Evolutionary conservation across 2,113 vertebrate species (phyloP).

Genomic region (Panthera uncia): DNA sequence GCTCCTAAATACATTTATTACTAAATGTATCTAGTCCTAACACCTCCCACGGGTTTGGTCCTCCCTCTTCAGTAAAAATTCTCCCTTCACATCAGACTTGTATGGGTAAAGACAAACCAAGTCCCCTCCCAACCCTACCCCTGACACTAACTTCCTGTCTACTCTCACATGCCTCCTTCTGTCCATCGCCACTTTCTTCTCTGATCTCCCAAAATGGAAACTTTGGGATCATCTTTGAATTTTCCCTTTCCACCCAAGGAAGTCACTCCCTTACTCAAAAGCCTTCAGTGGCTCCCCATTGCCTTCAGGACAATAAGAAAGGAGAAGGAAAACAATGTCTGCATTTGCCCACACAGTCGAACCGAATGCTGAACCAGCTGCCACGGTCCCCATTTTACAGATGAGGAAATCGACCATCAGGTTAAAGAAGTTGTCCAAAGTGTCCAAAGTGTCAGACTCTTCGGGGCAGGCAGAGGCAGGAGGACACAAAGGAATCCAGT

Average conservation of each 20-base stretch:
- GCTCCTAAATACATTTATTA: neutral
- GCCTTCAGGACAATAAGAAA: neutral
- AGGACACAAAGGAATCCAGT: accelerated
- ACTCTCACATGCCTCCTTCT: neutral
- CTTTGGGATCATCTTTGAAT: neutral
- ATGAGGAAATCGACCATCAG: neutral
- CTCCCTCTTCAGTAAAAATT: neutral
- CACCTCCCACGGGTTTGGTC: accelerated
- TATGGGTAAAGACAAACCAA: neutral
- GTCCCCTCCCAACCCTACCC: accelerated
- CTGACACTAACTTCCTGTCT: no score
- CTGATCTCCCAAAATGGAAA: neutral
- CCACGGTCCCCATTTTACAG: neutral
- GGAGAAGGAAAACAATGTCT: neutral
- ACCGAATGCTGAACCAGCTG: neutral
- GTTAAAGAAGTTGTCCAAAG: no score
- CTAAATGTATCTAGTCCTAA: neutral
- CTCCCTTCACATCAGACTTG: neutral
- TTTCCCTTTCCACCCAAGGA: neutral
- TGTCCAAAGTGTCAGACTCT: neutral
- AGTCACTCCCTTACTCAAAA: neutral
- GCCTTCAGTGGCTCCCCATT: neutral
- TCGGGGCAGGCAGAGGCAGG: accelerated
- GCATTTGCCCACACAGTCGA: accelerated
- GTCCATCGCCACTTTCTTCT: neutral